Percentiles rank a stretch among this genome's conserved stretches.
These are phyloP conservation scores for Rallus crepitans DNA, from an alignment of 2,797 vertebrate species.

Conservation along the genomic window DNA sequence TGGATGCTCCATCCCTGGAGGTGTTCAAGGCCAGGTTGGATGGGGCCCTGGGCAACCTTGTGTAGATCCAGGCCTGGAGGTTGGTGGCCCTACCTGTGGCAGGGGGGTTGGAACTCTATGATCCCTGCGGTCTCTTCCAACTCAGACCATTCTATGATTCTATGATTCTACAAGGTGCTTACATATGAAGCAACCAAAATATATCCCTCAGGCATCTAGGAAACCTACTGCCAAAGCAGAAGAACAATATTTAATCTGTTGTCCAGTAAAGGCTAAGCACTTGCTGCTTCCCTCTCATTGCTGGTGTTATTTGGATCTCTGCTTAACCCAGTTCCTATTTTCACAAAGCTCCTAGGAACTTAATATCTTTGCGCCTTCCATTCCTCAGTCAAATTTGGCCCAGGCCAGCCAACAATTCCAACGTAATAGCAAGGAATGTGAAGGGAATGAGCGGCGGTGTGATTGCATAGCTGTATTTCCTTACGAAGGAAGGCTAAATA, in stretches of 20 bases:
- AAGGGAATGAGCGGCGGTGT: not conserved
- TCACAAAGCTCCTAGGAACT: not conserved
- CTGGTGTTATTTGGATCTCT: not conserved
- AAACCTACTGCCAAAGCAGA: not conserved
- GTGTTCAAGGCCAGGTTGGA: too few relatives aligned
- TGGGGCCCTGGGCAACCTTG: too few relatives aligned
- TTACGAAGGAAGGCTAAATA: constrained; percentile 45
- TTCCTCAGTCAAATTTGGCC: not conserved
- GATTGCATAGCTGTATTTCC: constrained; percentile 23
- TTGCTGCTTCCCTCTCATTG: not conserved
- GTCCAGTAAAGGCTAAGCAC: not conserved
- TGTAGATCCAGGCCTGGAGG: too few relatives aligned
- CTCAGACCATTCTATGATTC: too few relatives aligned
- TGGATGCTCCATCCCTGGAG: too few relatives aligned
- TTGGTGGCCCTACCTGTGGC: too few relatives aligned
- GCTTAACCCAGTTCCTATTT: not conserved
- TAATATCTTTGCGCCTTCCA: not conserved
- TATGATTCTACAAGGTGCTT: not conserved
- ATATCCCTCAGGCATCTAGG: not conserved
- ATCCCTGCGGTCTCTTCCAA: too few relatives aligned
- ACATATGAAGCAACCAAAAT: not conserved
- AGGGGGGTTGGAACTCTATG: too few relatives aligned
- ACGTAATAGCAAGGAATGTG: not conserved
- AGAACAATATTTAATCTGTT: not conserved
- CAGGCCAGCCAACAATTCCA: not conserved